phyloP scores from a whole-genome alignment of 2,113 vertebrate genomes.

The Gymnobelideus leadbeateri region DNA sequence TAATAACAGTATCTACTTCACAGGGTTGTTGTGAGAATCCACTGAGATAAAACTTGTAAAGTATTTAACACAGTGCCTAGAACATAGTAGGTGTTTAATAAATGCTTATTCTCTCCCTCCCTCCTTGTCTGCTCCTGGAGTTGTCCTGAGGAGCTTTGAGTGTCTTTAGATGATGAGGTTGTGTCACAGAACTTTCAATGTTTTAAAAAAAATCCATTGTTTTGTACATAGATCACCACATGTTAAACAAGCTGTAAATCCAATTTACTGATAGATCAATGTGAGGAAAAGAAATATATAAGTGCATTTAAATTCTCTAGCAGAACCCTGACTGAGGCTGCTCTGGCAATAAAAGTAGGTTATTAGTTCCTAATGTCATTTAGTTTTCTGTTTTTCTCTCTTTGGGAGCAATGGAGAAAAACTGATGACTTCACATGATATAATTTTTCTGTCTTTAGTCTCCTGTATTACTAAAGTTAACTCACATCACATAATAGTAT shows the following conservation, averaged over 20 bases:
- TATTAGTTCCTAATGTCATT: neutral
- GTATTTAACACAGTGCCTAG: neutral
- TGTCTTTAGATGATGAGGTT: neutral
- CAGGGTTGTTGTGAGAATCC: neutral
- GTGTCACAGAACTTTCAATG: neutral
- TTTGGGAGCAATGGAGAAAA: neutral
- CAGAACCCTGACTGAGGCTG: neutral
- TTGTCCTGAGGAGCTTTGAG: neutral
- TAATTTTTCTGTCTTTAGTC: neutral
- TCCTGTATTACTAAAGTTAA: neutral
- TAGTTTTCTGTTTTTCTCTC: neutral
- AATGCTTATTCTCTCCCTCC: neutral
- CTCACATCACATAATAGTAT: conserved; percentile 1
- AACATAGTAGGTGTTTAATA: neutral
- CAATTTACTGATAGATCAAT: neutral
- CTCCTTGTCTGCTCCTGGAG: neutral
- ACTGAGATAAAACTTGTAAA: neutral
- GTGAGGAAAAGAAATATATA: neutral
- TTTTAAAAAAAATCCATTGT: neutral
- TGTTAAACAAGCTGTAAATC: neutral
- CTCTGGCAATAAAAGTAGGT: neutral
- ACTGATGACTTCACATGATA: neutral
- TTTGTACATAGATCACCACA: neutral
- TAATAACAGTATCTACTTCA: neutral
- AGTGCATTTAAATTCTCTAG: neutral